Evolutionary conservation across 2,888 invertebrate genomes (phyloP), one percentile per base, ranked within the genome.

Genomic region (Clanis bilineata): DNA sequence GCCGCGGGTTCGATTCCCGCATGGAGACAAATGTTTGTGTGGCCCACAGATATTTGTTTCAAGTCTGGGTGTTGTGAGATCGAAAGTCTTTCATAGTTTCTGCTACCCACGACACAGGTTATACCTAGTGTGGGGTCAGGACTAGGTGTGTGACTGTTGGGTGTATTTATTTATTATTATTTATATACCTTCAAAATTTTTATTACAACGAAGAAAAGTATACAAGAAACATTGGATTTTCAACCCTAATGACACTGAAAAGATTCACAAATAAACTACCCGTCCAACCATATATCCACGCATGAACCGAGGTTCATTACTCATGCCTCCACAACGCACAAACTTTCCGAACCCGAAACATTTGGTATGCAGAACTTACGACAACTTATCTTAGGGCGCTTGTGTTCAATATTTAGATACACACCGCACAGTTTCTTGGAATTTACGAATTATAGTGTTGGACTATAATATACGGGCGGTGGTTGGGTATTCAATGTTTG

Each of bases 331-430:
- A 68, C 78, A 72, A 68, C 67, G 66, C 64, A 62, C 65, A 74
- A 85, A 85, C 77, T 85, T 84, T 72, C 66, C 72, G 76, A 78
- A 77, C 76, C 77, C 74, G 28, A 69, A 73, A 69, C 73, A 80
- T 80, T 83, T 81, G 79, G 79, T 80, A 82, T 83, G 80, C 81
- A 72, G 71, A 83, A 83, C 77, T 82, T 79, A 78, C 64, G 62
- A 68, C 64, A 81, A 82, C 80, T 82, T 82, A 73, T 78, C 76
- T 75, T 66, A 63, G 67, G 66, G 64, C 63, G 59, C 65, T 60
- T 66, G 62, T 71, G 70, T 71, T 58, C 22, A 58, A 41, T 23
- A 28, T 39, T 51, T 47, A 47, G 51, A 23, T 51, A 51, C 51
- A 41, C 21, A 9, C 21, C 15, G 15, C 3, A 32, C 28, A 43